These are phyloP conservation scores for Ispidina picta DNA, from an alignment of 2,797 vertebrate genomes.

Conservation along the genomic window DNA sequence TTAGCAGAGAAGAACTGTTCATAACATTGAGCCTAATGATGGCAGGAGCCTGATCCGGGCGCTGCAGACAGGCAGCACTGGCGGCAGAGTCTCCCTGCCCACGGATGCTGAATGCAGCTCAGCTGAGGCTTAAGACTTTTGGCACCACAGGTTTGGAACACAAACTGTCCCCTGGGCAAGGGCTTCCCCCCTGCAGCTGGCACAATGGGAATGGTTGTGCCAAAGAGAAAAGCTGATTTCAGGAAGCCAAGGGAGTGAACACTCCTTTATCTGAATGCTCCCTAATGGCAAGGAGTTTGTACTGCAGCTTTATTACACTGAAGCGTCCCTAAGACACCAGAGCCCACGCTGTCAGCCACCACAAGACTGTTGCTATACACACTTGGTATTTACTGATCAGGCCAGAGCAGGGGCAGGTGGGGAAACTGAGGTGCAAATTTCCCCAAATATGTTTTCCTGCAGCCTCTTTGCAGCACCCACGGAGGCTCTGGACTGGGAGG, in stretches of 20 bases:
- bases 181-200: background rate
- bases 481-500: background rate
- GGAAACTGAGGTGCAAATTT: background rate
- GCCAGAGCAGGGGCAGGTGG: background rate
- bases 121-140: background rate
- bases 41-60: background rate
- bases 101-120: fast-evolving
- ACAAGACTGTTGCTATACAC: background rate
- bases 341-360: background rate
- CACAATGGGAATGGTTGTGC: fast-evolving
- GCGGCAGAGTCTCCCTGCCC: fast-evolving
- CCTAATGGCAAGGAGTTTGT: fast-evolving
- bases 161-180: fast-evolving
- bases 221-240: background rate
- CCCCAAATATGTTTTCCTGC: fast-evolving
- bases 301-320: background rate
- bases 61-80: background rate
- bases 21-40: background rate
- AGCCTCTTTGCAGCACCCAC: fast-evolving
- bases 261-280: background rate
- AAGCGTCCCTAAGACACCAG: background rate
- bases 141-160: background rate
- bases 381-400: background rate
- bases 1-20: background rate
- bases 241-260: background rate